Evolutionary conservation across 37 sponge, comb jelly and placozoan genomes (phyloP).

Genomic region (Tethya wilhelma): DNA sequence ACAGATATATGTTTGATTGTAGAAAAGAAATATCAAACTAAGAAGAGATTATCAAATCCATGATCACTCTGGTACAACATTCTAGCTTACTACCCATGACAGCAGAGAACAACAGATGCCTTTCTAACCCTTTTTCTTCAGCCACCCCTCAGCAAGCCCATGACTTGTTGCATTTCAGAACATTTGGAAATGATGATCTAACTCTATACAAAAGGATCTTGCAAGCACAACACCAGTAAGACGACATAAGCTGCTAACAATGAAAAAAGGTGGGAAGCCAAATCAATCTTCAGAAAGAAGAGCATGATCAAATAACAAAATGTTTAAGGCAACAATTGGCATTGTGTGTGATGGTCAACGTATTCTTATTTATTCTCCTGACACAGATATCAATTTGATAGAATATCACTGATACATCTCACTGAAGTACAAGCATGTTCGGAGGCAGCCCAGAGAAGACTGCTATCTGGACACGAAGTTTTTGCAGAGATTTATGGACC

Average conservation of each 20-base stretch:
- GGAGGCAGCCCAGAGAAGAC: no score
- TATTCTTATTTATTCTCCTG: no score
- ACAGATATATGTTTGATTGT: neutral
- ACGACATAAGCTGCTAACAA: slow-evolving; percentile 19
- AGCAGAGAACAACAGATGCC: neutral
- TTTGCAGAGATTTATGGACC: no score
- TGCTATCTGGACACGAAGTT: no score
- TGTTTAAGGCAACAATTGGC: slow-evolving; percentile 18
- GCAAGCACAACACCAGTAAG: slow-evolving; percentile 25
- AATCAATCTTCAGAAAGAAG: slow-evolving; percentile 23
- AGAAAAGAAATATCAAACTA: neutral
- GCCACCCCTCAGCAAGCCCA: neutral
- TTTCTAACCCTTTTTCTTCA: neutral
- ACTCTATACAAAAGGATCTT: neutral
- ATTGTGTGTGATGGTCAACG: no score
- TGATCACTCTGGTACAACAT: neutral
- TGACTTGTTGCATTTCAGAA: slow-evolving; percentile 4
- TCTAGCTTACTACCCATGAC: neutral
- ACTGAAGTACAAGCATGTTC: no score
- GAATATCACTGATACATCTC: no score
- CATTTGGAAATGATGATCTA: neutral
- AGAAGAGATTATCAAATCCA: neutral
- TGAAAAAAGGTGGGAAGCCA: slow-evolving; percentile 1
- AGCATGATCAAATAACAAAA: slow-evolving; percentile 13
- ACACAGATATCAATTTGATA: no score